A percentile compares a stretch with the other conserved stretches of the same genome.
phyloP scores from a whole-genome alignment of 2,888 invertebrate genomes.

The Onthophagus sagittarius region DNA sequence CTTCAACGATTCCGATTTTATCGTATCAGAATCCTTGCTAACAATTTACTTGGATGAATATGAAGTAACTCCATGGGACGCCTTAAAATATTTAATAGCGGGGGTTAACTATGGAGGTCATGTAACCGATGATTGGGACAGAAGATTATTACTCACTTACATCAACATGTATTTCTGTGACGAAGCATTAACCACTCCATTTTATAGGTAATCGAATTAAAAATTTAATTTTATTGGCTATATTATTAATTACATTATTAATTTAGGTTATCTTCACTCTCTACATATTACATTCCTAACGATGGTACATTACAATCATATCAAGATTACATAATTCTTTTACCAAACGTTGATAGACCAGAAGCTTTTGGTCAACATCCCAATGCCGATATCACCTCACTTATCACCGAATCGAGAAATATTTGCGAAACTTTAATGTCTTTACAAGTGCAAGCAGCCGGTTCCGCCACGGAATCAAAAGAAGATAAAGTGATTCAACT shows the following conservation, averaged over 20 bases:
- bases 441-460: constrained; percentile 65
- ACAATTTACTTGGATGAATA: constrained; percentile 83
- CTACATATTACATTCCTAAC: constrained; percentile 76
- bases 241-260: no score
- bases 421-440: constrained; percentile 77
- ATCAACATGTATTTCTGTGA: constrained; percentile 80
- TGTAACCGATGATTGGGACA: constrained; percentile 72
- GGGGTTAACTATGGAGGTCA: constrained; percentile 89
- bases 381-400: constrained; percentile 83
- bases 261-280: constrained; percentile 65
- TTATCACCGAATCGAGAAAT: constrained; percentile 73
- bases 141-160: constrained; percentile 74
- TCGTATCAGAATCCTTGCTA: constrained; percentile 79
- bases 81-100: constrained; percentile 81
- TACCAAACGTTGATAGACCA: constrained; percentile 76
- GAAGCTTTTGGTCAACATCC: constrained; percentile 88
- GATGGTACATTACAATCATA: constrained; percentile 80
- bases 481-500: constrained; percentile 64
- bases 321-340: constrained; percentile 71
- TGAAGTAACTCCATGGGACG: constrained; percentile 83
- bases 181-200: constrained; percentile 59
- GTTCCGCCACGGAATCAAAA: constrained; percentile 57
- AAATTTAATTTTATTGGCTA: no score
- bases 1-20: constrained; percentile 89
- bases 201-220: constrained; percentile 55